These are phyloP conservation scores for Hypotaenidia philippensis DNA, from an alignment of 2,797 vertebrate genomes.

Conservation along the genomic window DNA sequence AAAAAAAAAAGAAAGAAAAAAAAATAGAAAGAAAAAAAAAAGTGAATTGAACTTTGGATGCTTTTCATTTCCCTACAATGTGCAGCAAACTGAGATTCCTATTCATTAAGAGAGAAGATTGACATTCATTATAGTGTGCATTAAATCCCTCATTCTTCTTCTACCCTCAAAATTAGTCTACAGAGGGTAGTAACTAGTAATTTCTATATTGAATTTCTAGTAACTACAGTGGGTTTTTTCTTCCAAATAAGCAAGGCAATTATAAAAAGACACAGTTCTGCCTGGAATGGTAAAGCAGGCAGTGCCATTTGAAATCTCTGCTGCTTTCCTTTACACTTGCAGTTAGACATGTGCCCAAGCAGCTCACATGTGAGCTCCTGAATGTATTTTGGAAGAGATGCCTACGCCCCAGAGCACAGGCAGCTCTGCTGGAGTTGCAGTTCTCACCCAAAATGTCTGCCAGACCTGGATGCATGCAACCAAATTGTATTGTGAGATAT, in stretches of 20 bases:
- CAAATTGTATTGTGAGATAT: rapidly evolving
- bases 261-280: neutral
- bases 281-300: neutral
- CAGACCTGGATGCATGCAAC: neutral
- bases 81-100: conserved; percentile 66
- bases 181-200: conserved; percentile 49
- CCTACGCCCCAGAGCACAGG: neutral
- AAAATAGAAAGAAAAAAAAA: neutral
- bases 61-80: conserved; percentile 60
- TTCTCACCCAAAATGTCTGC: neutral
- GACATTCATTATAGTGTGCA: conserved; percentile 67
- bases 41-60: conserved; percentile 37
- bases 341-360: neutral
- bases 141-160: conserved; percentile 62
- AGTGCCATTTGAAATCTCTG: neutral
- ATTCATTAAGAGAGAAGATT: conserved; percentile 64
- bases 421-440: neutral
- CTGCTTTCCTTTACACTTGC: neutral
- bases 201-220: conserved; percentile 65
- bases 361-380: neutral
- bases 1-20: neutral
- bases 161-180: conserved; percentile 65
- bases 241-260: conserved; percentile 50
- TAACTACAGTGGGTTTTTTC: conserved; percentile 34
- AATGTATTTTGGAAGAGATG: neutral